Conservation (phyloP, 2,888 invertebrate species). For the Apamea sordens region DNA sequence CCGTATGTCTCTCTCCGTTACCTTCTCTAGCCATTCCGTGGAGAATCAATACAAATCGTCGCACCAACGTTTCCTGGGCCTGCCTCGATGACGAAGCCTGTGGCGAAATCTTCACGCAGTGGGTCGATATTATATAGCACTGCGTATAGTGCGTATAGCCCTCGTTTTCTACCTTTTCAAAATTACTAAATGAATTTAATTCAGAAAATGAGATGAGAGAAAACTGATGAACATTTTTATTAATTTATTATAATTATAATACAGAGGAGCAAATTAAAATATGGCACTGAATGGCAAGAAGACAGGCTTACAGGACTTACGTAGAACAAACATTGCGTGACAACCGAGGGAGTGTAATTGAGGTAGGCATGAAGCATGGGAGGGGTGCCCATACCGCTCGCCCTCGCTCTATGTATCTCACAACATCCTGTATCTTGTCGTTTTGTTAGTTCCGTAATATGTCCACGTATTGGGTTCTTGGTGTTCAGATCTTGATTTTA, state of each 20-base stretch:
- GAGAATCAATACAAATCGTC: neutral
- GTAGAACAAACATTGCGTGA: slow-evolving; percentile 34
- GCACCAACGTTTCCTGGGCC: neutral
- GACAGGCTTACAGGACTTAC: neutral
- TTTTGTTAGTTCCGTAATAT: neutral
- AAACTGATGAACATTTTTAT: neutral
- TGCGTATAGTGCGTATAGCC: neutral
- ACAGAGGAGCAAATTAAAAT: slow-evolving; percentile 12
- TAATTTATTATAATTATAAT: neutral
- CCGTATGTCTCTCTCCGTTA: neutral
- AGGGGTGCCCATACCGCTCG: slow-evolving; percentile 25
- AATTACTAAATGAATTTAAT: neutral
- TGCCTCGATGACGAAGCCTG: neutral
- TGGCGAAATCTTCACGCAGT: neutral
- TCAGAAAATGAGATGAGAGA: no score
- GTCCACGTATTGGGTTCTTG: neutral
- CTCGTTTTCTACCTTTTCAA: neutral
- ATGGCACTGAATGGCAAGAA: neutral
- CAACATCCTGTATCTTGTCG: neutral
- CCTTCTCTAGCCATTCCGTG: no score
- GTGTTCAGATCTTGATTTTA: neutral
- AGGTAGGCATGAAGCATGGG: slow-evolving; percentile 6
- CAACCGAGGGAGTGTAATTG: slow-evolving; percentile 48
- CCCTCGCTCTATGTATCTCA: slow-evolving; percentile 16
- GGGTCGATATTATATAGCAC: no score